These are phyloP conservation scores for Protobothrops mucrosquamatus DNA, from an alignment of 2,113 vertebrate species.

Conservation along the genomic window DNA sequence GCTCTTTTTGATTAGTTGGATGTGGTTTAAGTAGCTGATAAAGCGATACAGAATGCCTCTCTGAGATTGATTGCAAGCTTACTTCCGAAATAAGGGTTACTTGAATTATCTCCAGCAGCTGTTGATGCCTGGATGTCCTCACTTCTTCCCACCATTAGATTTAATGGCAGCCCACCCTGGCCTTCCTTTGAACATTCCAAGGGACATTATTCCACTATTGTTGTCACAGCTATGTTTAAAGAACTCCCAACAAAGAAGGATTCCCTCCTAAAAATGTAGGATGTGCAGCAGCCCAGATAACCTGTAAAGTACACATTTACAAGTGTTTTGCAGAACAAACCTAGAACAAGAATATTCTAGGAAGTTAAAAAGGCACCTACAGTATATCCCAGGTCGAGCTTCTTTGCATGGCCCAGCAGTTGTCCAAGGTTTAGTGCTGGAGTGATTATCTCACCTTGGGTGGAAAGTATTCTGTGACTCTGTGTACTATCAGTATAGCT, in stretches of 20 bases:
- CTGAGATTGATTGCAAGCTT: background rate
- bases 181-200: background rate
- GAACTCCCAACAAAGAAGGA: background rate
- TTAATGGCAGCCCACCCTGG: background rate
- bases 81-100: background rate
- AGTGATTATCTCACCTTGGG: background rate
- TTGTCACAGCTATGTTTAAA: background rate
- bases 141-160: background rate
- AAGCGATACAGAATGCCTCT: background rate
- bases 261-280: background rate
- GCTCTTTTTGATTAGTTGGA: background rate
- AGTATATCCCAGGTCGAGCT: background rate
- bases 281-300: background rate
- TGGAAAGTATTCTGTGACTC: background rate
- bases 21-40: background rate
- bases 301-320: background rate
- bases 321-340: background rate
- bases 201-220: background rate
- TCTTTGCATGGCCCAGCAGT: background rate
- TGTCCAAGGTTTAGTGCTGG: background rate
- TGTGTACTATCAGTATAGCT: background rate
- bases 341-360: background rate
- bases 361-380: background rate
- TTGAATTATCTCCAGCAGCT: background rate
- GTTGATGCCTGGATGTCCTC: background rate